Evolutionary conservation across 2,113 vertebrate genomes (phyloP), one percentile per base, ranked within the genome.

Genomic region (Girardinichthys multiradiatus): DNA sequence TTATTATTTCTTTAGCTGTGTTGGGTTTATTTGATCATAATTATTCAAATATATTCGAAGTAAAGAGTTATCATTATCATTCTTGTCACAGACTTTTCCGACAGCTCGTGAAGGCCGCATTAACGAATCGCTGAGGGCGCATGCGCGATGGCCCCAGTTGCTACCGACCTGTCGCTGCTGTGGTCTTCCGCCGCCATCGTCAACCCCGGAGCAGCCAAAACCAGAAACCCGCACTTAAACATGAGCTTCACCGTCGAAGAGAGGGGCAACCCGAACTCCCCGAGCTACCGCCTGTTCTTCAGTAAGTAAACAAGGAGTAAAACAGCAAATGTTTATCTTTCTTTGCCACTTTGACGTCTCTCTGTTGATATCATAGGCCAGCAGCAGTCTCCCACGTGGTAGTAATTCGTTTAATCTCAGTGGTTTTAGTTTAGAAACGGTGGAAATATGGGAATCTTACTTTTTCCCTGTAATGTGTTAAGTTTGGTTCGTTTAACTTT

Each of bases 201-300:
- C 5, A 76, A 75, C 61, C 57, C 26, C 0, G 33, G 37, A 1
- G 17, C 45, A 28, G 24, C 15, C 48, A 59, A 13, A 31, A 48
- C 60, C 81, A 74, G 35, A 30, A 39, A 64, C 48, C 64, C 13
- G 30, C 27, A 48, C 7, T 15, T 12, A 9, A 90, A 74, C 65
- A 95, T 95, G 94, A 93, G 87, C 35, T 98, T 94, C 92, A 90
- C 91, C 12, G 90, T 87, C 64, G 96, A 97, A 93, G 94, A 97
- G 86, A 95, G 96, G 33, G 96, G 95, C 0, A 93, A 92, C 59
- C 94, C 87, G 1, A 95, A 97, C 86, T 94, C 94, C 63, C 57
- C 94, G 26, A 95, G 87, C 76, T 97, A 96, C 74, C 95, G 96
- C 15, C 54, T 98, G 33, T 99, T 95, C 89, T 95, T 96, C 89